Evolutionary conservation across 2,797 vertebrate species (phyloP).

Genomic region (Lepidocolaptes lacrymiger): DNA sequence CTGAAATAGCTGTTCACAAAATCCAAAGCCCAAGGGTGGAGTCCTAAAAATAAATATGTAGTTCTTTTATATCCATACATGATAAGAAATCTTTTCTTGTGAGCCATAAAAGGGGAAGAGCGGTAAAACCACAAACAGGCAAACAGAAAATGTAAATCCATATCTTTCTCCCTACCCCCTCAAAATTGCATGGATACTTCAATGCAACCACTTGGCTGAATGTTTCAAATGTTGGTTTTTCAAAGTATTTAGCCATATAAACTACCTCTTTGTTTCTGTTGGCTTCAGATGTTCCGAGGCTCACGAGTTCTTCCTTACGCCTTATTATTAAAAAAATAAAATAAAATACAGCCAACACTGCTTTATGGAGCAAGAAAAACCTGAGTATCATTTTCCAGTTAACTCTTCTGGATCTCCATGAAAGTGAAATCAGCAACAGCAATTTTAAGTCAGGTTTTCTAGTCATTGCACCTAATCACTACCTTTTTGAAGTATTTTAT

Average conservation of each 20-base stretch:
- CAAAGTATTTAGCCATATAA: constrained; percentile 42
- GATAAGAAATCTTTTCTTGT: constrained; percentile 30
- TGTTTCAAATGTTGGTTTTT: constrained; percentile 19
- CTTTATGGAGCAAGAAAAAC: constrained; percentile 22
- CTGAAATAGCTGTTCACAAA: constrained; percentile 73
- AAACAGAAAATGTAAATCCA: not conserved
- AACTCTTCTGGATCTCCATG: not conserved
- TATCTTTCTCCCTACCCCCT: not conserved
- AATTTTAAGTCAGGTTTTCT: not conserved
- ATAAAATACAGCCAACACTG: not conserved
- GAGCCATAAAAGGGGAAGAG: constrained; percentile 29
- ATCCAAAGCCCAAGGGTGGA: constrained; percentile 66
- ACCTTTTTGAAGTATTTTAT: not conserved
- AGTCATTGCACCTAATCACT: not conserved
- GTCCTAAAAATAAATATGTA: constrained; percentile 64
- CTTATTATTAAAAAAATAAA: constrained; percentile 46
- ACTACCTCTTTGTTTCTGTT: constrained; percentile 57
- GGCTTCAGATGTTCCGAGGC: not conserved
- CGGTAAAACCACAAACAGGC: constrained; percentile 29
- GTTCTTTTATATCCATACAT: not conserved
- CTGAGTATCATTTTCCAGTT: constrained; percentile 27
- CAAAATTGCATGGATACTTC: not conserved
- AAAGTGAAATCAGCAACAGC: not conserved
- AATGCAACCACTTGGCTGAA: constrained; percentile 15
- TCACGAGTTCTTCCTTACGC: constrained; percentile 7